Evolutionary conservation across 2,888 invertebrate species (phyloP).

Genomic region (Rugalucina vietnamica): DNA sequence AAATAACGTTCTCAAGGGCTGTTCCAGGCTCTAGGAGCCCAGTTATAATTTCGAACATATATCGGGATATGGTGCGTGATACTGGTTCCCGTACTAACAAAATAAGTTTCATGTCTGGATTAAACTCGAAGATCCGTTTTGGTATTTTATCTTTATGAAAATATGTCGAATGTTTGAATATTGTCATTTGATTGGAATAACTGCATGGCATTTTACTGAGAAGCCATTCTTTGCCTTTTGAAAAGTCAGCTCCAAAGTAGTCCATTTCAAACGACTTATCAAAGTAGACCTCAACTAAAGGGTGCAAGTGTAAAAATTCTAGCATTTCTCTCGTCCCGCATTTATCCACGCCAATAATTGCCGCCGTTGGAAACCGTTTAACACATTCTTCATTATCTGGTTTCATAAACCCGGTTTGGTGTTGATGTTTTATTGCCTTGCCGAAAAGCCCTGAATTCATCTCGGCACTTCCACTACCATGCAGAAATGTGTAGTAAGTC

Average conservation of each 20-base stretch:
- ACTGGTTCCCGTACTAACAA: background rate
- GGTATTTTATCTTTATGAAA: background rate
- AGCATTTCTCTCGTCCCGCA: background rate
- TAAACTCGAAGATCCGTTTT: background rate
- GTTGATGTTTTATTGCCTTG: background rate
- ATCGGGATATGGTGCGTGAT: background rate
- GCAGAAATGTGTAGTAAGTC: too few species aligned
- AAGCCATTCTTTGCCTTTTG: background rate
- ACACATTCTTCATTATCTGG: background rate
- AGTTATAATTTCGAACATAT: background rate
- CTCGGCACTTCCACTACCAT: too few species aligned
- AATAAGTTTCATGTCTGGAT: background rate
- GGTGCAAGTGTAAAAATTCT: background rate
- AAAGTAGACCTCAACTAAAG: background rate
- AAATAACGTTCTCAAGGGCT: background rate
- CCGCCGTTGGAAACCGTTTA: background rate
- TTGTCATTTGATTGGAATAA: background rate
- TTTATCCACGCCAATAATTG: background rate
- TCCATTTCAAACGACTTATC: background rate
- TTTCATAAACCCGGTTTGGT: background rate
- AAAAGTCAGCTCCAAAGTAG: background rate
- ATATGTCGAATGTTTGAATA: background rate
- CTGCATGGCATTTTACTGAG: background rate
- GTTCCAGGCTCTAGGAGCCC: background rate
- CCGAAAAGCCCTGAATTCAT: too few species aligned